Evolutionary conservation across 2,113 vertebrate genomes (phyloP), one percentile per base, ranked within the genome.

Genomic region (Phodopus roborovskii): DNA sequence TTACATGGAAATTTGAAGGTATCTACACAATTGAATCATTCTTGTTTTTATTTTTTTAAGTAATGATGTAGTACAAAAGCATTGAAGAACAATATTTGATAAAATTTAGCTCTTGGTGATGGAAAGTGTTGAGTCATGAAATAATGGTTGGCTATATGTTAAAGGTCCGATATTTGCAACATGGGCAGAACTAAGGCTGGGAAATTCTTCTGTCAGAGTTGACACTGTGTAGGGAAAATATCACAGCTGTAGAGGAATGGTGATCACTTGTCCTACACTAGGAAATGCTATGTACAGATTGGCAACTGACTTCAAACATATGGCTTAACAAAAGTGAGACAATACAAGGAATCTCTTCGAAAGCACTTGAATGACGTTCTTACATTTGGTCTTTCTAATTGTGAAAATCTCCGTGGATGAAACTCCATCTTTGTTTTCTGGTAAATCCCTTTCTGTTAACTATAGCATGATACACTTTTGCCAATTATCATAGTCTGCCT

Each of bases 1-100:
- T 92, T 78, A 89, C 82, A n/a, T 26, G 39, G 36, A 92, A 90
- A 97, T 30, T 2, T 91, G 36, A 92, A 48, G 2, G 39, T 17
- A 5, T 84, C 22, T 70, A 88, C 28, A 39, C 22, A 60, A 66
- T 39, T 56, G 6, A 92, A 79, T 19, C 13, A 3, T 8, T 75
- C 28, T 77, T 62, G 1, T 58, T n/a, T n/a, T n/a, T n/a, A 45
- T 45, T 45, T 45, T 45, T 45, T 45, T 45, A 56, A 56, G 8
- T 30, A 12, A 86, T 78, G 33, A 68, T 7, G 45, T 36, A 16
- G 62, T 13, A 19, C 74, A 83, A 95, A 94, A 92, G 20, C 2
- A 7, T 15, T 70, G 15, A 82, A 56, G 50, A n/a, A 36, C 2
- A 81, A n/a, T n/a, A n/a, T 92, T 13, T 17, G 42, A 22, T 68